Evolutionary conservation across 2,888 invertebrate genomes (phyloP), one percentile per base, ranked within the genome.

Genomic region (Napeogenes sylphis): DNA sequence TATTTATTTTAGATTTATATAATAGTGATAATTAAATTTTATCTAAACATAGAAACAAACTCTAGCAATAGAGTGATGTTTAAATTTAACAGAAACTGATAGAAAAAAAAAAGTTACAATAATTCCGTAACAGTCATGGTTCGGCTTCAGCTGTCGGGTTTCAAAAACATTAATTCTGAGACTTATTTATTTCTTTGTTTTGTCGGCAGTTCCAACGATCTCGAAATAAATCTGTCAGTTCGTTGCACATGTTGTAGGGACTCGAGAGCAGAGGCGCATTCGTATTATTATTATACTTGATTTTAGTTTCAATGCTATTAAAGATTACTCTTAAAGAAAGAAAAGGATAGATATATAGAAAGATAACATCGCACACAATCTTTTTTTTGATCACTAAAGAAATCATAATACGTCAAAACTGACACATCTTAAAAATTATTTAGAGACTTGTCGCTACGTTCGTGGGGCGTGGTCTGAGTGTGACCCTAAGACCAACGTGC

Each of bases 381-480:
- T 10, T 42, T 10, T 42, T 10, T 42, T 42, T 42, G 42, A 3
- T 10, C 42, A 42, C 3, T 10, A 42, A 42, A 42, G 2, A 42
- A 42, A 42, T 42, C 35, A 2, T 6, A 5, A 6, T 42, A 6
- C 2, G 10, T 3, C 42, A 12, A 42, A 55, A 35, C 8, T 35
- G 35, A 55, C 14, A 55, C 13, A 8, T 13, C 8, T 51, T 38
- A 4, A 3, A 10, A 12, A 38, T n/a, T 38, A 10, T 13, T 35
- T 56, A 93, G 93, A 92, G 77, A 93, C 94, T 61, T 97, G 97
- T 84, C 94, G 97, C 81, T 97, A 97, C 87, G 92, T 93, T 71
- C 95, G 97, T 81, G 95, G 96, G 71, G 92, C 95, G 53, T 97
- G 97, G 97, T 94, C 95, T 71, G 96, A 96, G 76, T 97, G 97